Evolutionary conservation across 2,888 invertebrate genomes (phyloP), one percentile per base, ranked within the genome.

Genomic region (Cantharis rustica): DNA sequence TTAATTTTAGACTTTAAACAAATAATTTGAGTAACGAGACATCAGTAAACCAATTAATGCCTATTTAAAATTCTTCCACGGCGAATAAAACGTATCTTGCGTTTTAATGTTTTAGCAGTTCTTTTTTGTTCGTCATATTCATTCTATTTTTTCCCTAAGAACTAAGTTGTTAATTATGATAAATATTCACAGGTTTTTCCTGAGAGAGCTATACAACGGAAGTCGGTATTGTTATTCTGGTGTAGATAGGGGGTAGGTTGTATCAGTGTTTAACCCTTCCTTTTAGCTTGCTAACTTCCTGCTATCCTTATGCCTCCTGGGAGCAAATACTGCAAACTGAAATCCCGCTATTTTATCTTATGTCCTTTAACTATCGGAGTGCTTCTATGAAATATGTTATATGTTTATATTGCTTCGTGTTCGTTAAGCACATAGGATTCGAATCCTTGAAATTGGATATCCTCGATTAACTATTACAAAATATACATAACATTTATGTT

Each of bases 141-240:
- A 75, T 75, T 85, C 86, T 87, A 86, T 85, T 86, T 86, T 86
- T 86, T 86, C 84, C 84, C 82, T 82, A 79, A 84, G 85, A 85
- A 85, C 87, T 88, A 87, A 88, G 87, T 88, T 87, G 88, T 88
- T 88, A 88, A 88, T 88, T 88, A 88, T 88, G 88, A 88, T 88
- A 88, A 88, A 88, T 88, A 88, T 88, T 88, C 88, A 86, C 87
- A 85, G 87, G 87, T 88, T 88, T 88, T 88, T 88, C 88, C 88
- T 88, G 87, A 84, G 88, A 88, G 88, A 87, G 87, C 86, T 87
- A 87, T 88, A 87, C 87, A 86, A 85, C 87, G 87, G 87, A 88
- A 87, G 87, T 85, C 85, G 84, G 86, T 86, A 88, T 88, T 88
- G 88, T 88, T 88, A 88, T 88, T 87, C 87, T 84, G 86, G 86